A percentile compares a stretch with the other conserved stretches of the same genome.
phyloP scores from a whole-genome alignment of 2,113 vertebrate species.

The Barnardius zonarius region DNA sequence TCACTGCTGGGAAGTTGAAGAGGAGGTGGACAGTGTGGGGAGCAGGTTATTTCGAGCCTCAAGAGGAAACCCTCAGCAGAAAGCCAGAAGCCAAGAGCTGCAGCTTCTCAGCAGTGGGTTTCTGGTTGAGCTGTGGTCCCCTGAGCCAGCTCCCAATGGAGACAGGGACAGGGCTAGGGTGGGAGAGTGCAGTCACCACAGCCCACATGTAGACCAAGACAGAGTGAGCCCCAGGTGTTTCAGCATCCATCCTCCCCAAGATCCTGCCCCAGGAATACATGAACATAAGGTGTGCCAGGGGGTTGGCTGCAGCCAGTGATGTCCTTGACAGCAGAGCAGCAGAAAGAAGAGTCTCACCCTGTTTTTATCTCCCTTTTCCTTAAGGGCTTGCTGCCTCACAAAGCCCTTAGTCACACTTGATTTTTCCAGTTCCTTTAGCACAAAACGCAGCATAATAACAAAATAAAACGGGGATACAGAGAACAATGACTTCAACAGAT shows the following conservation, averaged over 20 bases:
- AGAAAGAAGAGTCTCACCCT: not conserved
- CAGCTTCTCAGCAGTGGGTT: not conserved
- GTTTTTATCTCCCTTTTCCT: not conserved
- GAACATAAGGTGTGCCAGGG: not conserved
- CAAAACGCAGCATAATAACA: constrained; percentile 31
- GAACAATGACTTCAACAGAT: constrained; percentile 63
- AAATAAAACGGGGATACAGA: constrained; percentile 40
- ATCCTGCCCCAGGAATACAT: not conserved
- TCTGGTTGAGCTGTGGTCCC: not conserved
- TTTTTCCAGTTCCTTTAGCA: constrained; percentile 52
- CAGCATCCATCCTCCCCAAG: not conserved
- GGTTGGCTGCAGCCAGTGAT: not conserved
- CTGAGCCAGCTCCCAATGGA: not conserved
- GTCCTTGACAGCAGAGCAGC: not conserved
- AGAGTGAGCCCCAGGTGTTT: not conserved
- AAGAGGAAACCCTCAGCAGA: not conserved
- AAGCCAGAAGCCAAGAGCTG: not conserved
- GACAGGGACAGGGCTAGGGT: not conserved
- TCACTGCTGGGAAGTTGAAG: not conserved
- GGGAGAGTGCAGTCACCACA: not conserved
- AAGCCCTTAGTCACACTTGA: constrained; percentile 53
- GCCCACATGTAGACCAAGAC: not conserved
- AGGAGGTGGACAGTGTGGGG: not conserved
- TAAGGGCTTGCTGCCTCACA: constrained; percentile 42
- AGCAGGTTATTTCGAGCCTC: not conserved